These are phyloP conservation scores for Kryptolebias ocellatus DNA, from an alignment of 2,797 vertebrate species.

Conservation along the genomic window DNA sequence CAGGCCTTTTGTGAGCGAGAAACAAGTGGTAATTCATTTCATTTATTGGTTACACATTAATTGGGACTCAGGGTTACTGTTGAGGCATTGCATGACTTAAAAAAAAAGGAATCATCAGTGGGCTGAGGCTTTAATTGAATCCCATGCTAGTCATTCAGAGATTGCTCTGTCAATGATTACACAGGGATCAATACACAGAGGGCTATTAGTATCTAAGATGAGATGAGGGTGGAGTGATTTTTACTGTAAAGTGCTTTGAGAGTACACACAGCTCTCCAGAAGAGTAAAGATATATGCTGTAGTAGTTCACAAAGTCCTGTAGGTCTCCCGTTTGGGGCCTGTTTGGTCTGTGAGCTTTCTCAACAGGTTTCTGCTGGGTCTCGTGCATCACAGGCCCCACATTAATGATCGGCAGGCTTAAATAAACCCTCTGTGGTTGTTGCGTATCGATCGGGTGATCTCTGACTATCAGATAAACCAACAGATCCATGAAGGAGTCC, in stretches of 20 bases:
- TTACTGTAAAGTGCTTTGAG: conserved; percentile 25
- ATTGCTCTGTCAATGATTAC: conserved; percentile 78
- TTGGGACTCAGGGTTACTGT: conserved; percentile 36
- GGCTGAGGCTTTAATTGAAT: conserved; percentile 70
- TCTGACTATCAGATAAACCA: conserved; percentile 76
- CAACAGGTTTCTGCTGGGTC: conserved; percentile 66
- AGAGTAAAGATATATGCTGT: neutral
- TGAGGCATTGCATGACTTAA: conserved; percentile 32
- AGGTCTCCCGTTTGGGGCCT: conserved; percentile 1
- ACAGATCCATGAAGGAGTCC: conserved; percentile 74
- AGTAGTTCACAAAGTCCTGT: neutral
- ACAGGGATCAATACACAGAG: conserved; percentile 67
- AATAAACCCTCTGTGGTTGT: conserved; percentile 74
- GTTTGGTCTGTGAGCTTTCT: conserved; percentile 41
- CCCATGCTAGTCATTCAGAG: conserved; percentile 57
- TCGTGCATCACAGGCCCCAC: conserved; percentile 48
- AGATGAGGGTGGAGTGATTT: conserved; percentile 13
- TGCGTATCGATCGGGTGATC: conserved; percentile 77
- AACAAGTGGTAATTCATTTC: conserved; percentile 59
- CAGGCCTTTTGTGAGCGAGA: conserved; percentile 53
- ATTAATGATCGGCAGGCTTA: conserved; percentile 70
- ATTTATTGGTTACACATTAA: conserved; percentile 73
- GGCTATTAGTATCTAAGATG: conserved; percentile 45
- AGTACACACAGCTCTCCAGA: conserved; percentile 12
- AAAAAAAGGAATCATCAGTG: conserved; percentile 62